Base-by-base conservation (phyloP, 1,140 invertebrate species). In the Pseudomyrmex concolor region DNA sequence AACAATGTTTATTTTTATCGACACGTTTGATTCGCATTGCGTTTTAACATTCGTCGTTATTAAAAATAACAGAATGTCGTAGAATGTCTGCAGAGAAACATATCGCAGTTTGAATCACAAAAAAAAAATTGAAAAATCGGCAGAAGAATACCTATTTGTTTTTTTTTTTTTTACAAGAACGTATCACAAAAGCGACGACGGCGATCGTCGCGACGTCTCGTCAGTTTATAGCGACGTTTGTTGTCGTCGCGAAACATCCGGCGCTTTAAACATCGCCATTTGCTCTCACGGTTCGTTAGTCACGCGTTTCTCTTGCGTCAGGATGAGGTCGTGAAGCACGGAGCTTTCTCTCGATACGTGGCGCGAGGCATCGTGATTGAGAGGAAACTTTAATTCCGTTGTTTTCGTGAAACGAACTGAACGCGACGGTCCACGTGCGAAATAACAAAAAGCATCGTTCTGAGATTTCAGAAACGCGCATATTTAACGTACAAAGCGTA, bases 181-280 rank as follows among this genome's bases (percentile, higher is more conserved):
- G 25, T 25, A 34, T 34, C 3, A 34, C 34, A 7, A 34, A 7
- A 34, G 5, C 34, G 25, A 25, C 25, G 25, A 45, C 12, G 9
- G 17, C 15, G 57, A 54, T 63, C 76, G 85, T 88, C 78, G 68
- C 84, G 67, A 85, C 80, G 73, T 84, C 78, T 90, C 71, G 86
- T 82, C 89, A 81, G 54, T 88, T 68, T 34, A 34, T 34, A 34
- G 34, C 5, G 34, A 34, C 34, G 34, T 34, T 34, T 7, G 34
- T 55, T 63, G 73, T 72, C 76, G 68, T 81, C 60, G 63, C 54
- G 48, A 84, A 34, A 63, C 67, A 73, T 90, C 89, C 73, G 85
- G 43, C 22, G 54, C 50, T 85, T 87, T 81, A 77, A 88, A 87
- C 86, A 67, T 54, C 48, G n/a, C 54, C 74, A 71, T 84, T 84